These are phyloP conservation scores for Drosophila lini DNA, from an alignment of 1,140 invertebrate species.

Conservation along the genomic window DNA sequence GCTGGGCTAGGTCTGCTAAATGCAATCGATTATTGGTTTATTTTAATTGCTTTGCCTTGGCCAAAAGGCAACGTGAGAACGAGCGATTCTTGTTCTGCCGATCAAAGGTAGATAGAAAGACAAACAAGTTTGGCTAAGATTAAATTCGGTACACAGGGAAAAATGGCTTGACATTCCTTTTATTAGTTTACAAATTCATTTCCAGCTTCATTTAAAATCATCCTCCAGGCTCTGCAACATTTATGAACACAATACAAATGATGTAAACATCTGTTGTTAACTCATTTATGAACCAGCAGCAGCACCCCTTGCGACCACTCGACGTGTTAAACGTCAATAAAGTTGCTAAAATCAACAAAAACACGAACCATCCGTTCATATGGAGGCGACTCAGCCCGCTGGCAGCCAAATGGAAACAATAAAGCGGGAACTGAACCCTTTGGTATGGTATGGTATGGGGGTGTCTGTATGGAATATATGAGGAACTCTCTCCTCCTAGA, in stretches of 20 bases:
- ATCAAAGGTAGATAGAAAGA: conserved; percentile 24
- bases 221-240: conserved; percentile 15
- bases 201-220: neutral
- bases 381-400: conserved; percentile 55
- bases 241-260: conserved; percentile 57
- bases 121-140: conserved; percentile 21
- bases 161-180: neutral
- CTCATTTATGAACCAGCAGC: conserved; percentile 50
- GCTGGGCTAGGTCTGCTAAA: conserved; percentile 56
- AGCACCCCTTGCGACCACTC: conserved; percentile 24
- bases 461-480: conserved; percentile 4
- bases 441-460: conserved; percentile 1
- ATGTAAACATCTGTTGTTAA: conserved; percentile 77
- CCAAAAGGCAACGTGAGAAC: conserved; percentile 65
- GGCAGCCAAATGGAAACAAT: conserved; percentile 71
- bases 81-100: conserved; percentile 31
- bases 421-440: conserved; percentile 52
- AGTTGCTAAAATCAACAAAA: conserved; percentile 79
- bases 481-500: neutral
- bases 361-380: conserved; percentile 29
- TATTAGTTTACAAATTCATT: neutral
- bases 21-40: conserved; percentile 78
- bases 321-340: conserved; percentile 80
- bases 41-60: conserved; percentile 77
- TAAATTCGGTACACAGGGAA: neutral